Evolutionary conservation across 2,888 invertebrate genomes (phyloP), one percentile per base, ranked within the genome.

Genomic region (Nesidiocoris tenuis): DNA sequence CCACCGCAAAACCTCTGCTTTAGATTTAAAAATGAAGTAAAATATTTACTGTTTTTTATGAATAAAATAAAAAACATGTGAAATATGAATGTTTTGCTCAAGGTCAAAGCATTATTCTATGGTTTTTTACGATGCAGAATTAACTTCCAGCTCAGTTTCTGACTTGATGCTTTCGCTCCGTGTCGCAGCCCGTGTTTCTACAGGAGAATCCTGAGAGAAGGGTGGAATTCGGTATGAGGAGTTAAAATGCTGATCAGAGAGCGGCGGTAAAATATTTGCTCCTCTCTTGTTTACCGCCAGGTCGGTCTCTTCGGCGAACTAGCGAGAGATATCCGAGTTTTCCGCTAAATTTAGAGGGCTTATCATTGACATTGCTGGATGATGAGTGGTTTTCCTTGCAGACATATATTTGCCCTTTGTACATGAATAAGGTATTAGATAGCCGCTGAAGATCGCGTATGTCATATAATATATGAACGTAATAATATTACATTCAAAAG

Each of bases 211-310:
- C 17, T 65, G 23, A 16, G 65, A 24, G 16, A 7, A 9, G 18
- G 18, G 54, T 7, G 18, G 74, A 75, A 75, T 75, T 24, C 57
- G n/a, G 65, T 57, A 75, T 75, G 65, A 75, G 74, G 66, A 59
- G 65, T 75, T 75, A 66, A 66, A 75, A 75, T 75, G 65, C 74
- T 66, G 74, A 75, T 75, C 74, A 66, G 74, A 9, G 39, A 39
- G 19, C 23, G 25, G 74, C 74, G 18, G 66, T 66, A 66, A 66
- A 66, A 75, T 54, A 65, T 74, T 64, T 56, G 59, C 56, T 65
- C 63, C 21, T 12, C 39, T 12, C 3, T 12, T 12, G 12, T 39
- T 12, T 39, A 39, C 5, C 39, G 5, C 12, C 39, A 12, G 39
- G 3, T 39, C 39, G 39, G 39, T 39, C 39, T 12, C 39, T 39